phyloP scores from a whole-genome alignment of 2,888 invertebrate genomes.

The Conops quadrifasciatus region DNA sequence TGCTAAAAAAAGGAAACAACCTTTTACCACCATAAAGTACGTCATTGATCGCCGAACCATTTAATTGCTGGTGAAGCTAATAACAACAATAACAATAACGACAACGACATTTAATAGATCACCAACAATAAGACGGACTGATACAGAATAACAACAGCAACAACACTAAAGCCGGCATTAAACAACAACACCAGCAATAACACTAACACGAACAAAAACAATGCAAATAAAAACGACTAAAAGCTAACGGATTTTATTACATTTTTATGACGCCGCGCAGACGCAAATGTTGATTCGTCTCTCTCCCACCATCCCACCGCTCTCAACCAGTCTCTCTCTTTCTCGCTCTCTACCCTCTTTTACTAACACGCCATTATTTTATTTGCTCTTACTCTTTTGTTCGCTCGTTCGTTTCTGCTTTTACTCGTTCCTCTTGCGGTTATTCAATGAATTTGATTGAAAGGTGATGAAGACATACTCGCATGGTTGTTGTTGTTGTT shows the following conservation, averaged over 20 bases:
- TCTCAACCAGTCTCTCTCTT: too few relatives aligned
- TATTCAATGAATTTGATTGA: neutral
- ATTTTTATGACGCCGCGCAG: conserved; percentile 20
- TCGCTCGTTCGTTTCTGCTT: neutral
- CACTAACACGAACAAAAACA: neutral
- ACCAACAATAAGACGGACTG: too few relatives aligned
- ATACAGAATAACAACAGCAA: too few relatives aligned
- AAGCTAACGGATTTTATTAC: conserved; percentile 32
- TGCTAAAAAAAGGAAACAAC: neutral
- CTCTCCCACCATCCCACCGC: too few relatives aligned
- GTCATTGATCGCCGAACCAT: too few relatives aligned
- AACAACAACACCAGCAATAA: conserved; percentile 15
- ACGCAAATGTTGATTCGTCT: neutral
- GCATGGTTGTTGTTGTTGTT: neutral
- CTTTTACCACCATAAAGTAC: too few relatives aligned
- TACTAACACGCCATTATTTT: neutral
- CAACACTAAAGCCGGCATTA: neutral
- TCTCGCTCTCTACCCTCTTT: neutral
- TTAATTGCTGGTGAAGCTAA: too few relatives aligned
- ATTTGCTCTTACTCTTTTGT: neutral
- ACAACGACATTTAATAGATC: neutral
- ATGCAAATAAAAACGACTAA: neutral
- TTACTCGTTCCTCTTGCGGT: neutral
- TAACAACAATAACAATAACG: neutral
- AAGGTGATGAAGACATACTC: neutral